phyloP scores from a whole-genome alignment of 2,888 invertebrate genomes.

The Tillus elongatus region DNA sequence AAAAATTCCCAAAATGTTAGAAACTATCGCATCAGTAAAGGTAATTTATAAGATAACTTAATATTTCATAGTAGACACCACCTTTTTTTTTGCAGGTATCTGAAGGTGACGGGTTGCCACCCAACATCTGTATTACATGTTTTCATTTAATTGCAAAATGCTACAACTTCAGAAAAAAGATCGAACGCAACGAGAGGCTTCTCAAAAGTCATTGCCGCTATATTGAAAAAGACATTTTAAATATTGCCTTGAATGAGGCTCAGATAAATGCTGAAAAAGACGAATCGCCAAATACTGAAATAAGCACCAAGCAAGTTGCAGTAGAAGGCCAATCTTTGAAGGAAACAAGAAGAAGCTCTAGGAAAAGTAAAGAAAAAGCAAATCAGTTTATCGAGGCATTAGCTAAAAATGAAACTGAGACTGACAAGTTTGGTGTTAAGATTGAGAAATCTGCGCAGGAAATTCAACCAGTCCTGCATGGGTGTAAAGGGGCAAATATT shows the following conservation, averaged over 20 bases:
- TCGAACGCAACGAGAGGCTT: slow-evolving; percentile 36
- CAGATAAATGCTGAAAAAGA: slow-evolving; percentile 25
- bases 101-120: slow-evolving; percentile 37
- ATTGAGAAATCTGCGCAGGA: slow-evolving; percentile 5
- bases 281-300: slow-evolving; percentile 8
- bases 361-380: no score
- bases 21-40: slow-evolving; percentile 32
- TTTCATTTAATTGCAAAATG: slow-evolving; percentile 38
- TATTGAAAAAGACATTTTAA: slow-evolving; percentile 28
- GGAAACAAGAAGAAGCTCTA: slow-evolving; percentile 9
- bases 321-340: slow-evolving; percentile 7
- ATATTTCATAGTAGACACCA: neutral
- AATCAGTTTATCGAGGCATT: no score
- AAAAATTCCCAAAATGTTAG: slow-evolving; percentile 35
- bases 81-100: slow-evolving; percentile 31
- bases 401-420: neutral
- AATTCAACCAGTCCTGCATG: slow-evolving; percentile 14
- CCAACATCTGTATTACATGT: slow-evolving; percentile 39
- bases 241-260: slow-evolving; percentile 31
- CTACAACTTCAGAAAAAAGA: slow-evolving; percentile 39
- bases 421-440: neutral
- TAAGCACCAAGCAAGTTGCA: slow-evolving; percentile 21
- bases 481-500: slow-evolving; percentile 4
- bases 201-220: slow-evolving; percentile 27
- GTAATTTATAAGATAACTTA: slow-evolving; percentile 24